Conservation (phyloP, 2,113 vertebrate genomes). For the Ardeotis arabs region DNA sequence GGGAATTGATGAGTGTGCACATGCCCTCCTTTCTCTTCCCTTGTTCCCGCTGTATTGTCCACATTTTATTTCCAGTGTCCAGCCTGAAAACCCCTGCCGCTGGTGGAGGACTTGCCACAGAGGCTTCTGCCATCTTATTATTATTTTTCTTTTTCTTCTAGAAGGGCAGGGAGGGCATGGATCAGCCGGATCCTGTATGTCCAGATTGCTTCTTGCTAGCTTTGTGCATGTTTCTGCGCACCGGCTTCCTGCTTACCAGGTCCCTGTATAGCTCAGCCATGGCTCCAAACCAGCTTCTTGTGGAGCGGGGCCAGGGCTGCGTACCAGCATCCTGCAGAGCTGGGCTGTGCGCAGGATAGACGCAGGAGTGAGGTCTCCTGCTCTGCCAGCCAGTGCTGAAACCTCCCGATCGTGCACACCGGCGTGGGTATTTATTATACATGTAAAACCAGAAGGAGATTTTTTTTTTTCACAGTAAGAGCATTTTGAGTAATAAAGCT, state of each 20-base stretch:
- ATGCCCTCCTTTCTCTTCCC: neutral
- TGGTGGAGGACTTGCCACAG: neutral
- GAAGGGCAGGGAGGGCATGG: neutral
- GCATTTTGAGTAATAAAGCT: neutral
- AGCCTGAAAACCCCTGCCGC: neutral
- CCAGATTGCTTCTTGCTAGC: neutral
- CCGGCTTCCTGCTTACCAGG: neutral
- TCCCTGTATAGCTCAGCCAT: neutral
- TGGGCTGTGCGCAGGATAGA: neutral
- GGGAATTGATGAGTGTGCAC: neutral
- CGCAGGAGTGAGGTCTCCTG: accelerated
- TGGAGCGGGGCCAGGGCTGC: neutral
- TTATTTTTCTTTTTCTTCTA: neutral
- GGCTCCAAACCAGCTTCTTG: neutral
- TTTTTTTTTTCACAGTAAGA: neutral
- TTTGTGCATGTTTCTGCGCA: neutral
- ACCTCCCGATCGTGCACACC: accelerated
- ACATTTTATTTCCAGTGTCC: neutral
- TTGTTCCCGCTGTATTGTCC: neutral
- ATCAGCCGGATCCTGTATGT: neutral
- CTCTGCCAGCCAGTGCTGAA: neutral
- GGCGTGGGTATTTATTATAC: accelerated
- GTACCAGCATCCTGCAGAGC: neutral
- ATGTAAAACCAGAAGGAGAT: neutral
- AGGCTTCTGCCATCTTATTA: neutral